These are phyloP conservation scores for Rhineura floridana DNA, from an alignment of 2,113 vertebrate genomes.

Conservation along the genomic window DNA sequence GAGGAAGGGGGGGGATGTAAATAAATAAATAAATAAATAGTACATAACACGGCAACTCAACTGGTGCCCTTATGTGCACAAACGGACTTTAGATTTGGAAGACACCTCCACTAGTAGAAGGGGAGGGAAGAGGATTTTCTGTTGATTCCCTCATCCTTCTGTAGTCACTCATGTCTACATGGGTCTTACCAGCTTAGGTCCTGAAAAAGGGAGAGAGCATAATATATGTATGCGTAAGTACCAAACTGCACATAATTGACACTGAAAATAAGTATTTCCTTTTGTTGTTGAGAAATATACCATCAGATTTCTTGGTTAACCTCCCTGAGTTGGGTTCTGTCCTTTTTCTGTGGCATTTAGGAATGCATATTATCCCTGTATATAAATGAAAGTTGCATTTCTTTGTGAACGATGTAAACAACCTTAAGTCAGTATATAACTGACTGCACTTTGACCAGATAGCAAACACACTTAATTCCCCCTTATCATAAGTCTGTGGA, in stretches of 20 bases:
- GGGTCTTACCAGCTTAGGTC: not conserved
- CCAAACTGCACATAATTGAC: not conserved
- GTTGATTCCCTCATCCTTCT: too few species aligned
- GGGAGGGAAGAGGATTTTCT: too few species aligned
- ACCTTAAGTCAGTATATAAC: not conserved
- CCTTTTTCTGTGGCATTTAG: constrained; percentile 40
- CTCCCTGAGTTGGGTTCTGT: constrained; percentile 23
- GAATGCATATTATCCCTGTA: not conserved
- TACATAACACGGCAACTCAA: too few species aligned
- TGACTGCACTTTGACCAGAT: not conserved
- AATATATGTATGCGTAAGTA: not conserved
- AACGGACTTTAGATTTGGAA: too few species aligned
- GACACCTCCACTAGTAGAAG: too few species aligned
- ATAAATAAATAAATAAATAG: too few species aligned
- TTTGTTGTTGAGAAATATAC: not conserved
- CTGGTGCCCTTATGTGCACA: too few species aligned
- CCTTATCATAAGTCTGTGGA: constrained; percentile 28
- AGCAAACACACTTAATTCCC: constrained; percentile 19
- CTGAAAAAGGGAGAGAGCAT: not conserved
- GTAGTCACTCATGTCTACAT: too few species aligned
- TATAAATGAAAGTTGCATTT: constrained; percentile 13
- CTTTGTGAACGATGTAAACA: constrained; percentile 39
- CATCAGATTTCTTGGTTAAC: constrained; percentile 24
- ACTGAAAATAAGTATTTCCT: not conserved
- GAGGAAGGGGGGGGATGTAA: too few species aligned